Percentiles rank a stretch among this genome's conserved stretches.
These are phyloP conservation scores for Threskiornis aethiopicus DNA, from an alignment of 2,797 vertebrate species.

Conservation along the genomic window DNA sequence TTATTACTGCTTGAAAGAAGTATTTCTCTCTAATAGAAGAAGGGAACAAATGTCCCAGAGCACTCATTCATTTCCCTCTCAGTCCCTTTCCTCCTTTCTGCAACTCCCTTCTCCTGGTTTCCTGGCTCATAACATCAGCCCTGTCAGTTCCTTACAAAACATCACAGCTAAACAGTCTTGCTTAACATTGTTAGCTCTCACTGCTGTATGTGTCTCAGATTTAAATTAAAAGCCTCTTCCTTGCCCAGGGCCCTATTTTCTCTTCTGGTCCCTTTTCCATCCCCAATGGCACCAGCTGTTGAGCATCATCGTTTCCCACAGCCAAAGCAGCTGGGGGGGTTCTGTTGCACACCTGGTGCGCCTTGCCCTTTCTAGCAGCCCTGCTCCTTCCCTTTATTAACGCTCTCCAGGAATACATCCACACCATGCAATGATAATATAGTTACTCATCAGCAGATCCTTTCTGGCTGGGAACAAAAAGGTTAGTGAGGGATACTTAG, in stretches of 20 bases:
- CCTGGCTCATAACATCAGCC: background rate
- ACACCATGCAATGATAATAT: rapidly evolving
- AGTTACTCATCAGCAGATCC: background rate
- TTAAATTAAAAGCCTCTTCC: background rate
- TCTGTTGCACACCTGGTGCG: background rate
- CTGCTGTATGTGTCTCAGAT: background rate
- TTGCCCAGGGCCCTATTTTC: background rate
- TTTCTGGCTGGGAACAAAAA: background rate
- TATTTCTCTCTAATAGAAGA: background rate
- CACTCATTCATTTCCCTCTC: background rate
- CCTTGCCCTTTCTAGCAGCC: background rate
- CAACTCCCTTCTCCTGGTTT: background rate
- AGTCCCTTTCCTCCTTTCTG: background rate
- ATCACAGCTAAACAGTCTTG: background rate
- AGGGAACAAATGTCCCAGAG: background rate
- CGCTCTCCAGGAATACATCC: background rate
- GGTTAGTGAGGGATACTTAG: background rate
- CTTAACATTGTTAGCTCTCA: background rate
- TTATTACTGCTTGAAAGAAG: background rate
- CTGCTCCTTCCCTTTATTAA: background rate
- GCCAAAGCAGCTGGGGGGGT: background rate
- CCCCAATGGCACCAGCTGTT: background rate
- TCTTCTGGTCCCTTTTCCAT: background rate
- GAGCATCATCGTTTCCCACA: background rate
- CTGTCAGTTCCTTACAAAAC: background rate